A percentile compares a stretch with the other conserved stretches of the same genome.
Evolutionary conservation across 2,113 vertebrate genomes (phyloP).

Genomic region (Microtus ochrogaster): DNA sequence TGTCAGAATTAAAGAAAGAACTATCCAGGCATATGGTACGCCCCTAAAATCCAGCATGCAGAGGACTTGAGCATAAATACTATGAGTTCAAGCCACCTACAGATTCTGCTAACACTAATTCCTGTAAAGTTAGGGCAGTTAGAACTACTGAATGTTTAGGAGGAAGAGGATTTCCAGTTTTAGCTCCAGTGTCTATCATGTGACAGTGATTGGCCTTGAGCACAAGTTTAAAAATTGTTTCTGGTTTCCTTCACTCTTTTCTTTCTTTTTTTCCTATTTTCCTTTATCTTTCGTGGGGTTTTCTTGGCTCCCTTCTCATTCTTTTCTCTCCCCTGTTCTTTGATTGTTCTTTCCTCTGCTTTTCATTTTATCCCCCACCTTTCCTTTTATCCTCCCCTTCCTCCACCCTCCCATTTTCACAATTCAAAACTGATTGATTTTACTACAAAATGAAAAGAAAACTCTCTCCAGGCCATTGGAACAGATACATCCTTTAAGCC

Average conservation of each 20-base stretch:
- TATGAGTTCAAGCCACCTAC: background rate
- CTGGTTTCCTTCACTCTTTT: background rate
- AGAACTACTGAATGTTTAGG: background rate
- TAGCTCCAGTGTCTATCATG: background rate
- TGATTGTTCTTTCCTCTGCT: background rate
- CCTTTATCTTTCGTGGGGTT: background rate
- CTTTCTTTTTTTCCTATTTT: background rate
- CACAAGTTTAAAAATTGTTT: background rate
- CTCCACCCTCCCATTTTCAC: background rate
- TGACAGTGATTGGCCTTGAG: background rate
- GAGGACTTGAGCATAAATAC: background rate
- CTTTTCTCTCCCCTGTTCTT: background rate
- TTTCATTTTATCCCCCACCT: background rate
- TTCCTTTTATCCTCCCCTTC: too few relatives aligned
- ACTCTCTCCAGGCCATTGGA: too few relatives aligned
- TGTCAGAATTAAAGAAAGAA: background rate
- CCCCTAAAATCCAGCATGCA: background rate
- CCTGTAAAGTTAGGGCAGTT: background rate
- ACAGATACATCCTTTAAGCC: background rate
- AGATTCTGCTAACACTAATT: background rate
- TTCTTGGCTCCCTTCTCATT: fast-evolving
- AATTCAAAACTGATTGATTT: background rate
- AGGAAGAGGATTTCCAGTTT: background rate
- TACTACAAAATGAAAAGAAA: background rate
- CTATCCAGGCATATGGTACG: background rate